Evolutionary conservation across 2,797 vertebrate species (phyloP).

Genomic region (Girardinus metallicus): DNA sequence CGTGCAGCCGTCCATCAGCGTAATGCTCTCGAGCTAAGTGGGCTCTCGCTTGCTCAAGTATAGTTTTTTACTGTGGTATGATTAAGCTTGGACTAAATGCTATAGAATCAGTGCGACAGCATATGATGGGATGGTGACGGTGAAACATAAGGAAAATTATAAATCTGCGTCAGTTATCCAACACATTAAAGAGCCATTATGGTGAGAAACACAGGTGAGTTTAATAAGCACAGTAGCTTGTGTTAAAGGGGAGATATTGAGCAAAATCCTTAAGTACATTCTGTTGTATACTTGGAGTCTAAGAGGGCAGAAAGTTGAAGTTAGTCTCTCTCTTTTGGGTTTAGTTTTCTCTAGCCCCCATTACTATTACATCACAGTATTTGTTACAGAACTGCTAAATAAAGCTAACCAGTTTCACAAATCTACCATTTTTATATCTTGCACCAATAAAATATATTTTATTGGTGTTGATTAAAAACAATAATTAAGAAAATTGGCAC

Average conservation of each 20-base stretch:
- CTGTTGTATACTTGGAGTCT: not conserved
- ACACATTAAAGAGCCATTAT: not conserved
- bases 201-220: not conserved
- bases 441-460: too few relatives aligned
- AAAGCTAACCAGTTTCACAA: too few relatives aligned
- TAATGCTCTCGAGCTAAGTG: slow-evolving; percentile 40
- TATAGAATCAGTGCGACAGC: slow-evolving; percentile 3
- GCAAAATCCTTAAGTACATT: not conserved
- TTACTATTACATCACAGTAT: not conserved
- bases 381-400: not conserved
- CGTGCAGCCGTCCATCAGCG: slow-evolving; percentile 21
- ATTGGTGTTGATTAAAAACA: too few relatives aligned
- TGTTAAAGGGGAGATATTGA: not conserved
- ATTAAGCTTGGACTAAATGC: slow-evolving; percentile 22
- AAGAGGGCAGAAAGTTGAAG: too few relatives aligned
- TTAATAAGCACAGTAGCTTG: not conserved
- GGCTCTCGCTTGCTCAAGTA: slow-evolving; percentile 13
- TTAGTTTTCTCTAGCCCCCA: not conserved
- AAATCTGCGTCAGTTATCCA: not conserved
- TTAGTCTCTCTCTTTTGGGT: not conserved
- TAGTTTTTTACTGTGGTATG: slow-evolving; percentile 19
- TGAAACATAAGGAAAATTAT: not conserved
- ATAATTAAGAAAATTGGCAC: too few relatives aligned
- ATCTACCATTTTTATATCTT: not conserved
- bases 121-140: not conserved